Base-by-base conservation (phyloP, 92 coral and sea anemone genomes). In the Umimayanthus kanabou region DNA sequence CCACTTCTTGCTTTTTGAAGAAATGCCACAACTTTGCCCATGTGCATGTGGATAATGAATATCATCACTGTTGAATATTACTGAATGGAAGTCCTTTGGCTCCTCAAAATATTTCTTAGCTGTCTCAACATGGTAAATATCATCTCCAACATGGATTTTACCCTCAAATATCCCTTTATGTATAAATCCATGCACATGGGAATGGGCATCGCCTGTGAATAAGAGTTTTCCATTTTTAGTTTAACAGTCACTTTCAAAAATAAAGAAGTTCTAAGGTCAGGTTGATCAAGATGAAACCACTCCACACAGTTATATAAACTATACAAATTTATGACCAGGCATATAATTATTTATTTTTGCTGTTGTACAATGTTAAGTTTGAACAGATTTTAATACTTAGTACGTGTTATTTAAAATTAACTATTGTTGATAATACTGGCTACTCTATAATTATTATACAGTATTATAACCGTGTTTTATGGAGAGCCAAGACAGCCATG, bases 91-190 rank as follows among this genome's bases (percentile, higher is more conserved):
- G 58, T 91, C 94, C 73, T 86, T 90, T 45, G 91, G 90, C 45
- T 93, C 91, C 22, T 84, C 77, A 88, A 96, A 96, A 81, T 96
- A 95, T 72, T 95, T 91, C 57, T 91, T 88, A 20, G 95, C 92
- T 2, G 94, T 92, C 78, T 96, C 99, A 4, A 96, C 92, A 85
- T 95, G 96, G 88, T 90, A 96, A 78, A 88, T 94, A 45, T 96
- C 98, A 80, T 91, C 88, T 45, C 94, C 90, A 40, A 91, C 91
- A 80, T 92, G 98, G 55, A 96, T 91, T 73, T 95, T 96, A 82
- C 99, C 99, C 87, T 95, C 98, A 88, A 96, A 96, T 33, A 92
- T 75, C 28, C 99, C 98, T 43, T 96, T 90, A 39, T 90, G 90
- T 64, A 96, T 94, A 86, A 96, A 96, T 2, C 98, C 99, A 92